Percentiles rank a stretch among this genome's conserved stretches.
phyloP scores from a whole-genome alignment of 1,140 invertebrate species.

The Melipona quadrifasciata region DNA sequence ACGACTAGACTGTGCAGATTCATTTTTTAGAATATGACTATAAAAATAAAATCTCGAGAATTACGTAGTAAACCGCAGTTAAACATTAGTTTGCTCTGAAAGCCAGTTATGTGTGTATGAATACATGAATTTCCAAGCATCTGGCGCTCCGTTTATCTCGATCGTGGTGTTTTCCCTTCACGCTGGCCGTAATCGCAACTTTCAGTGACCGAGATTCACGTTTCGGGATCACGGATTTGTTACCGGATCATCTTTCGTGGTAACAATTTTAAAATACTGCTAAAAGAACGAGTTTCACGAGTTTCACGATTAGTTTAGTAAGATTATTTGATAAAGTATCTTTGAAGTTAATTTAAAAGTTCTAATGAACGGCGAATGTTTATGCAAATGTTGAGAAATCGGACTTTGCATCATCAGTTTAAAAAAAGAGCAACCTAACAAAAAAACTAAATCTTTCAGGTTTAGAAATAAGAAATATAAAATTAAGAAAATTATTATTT shows the following conservation, averaged over 20 bases:
- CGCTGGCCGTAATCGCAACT: not conserved
- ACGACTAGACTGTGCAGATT: no score
- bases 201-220: not conserved
- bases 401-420: no score
- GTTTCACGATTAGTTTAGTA: no score
- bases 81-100: not conserved
- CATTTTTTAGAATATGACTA: no score
- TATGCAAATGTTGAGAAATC: not conserved
- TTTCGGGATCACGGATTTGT: not conserved
- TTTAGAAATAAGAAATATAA: no score
- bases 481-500: no score
- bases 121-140: constrained; percentile 10
- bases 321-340: no score
- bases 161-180: constrained; percentile 1
- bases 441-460: no score
- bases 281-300: no score
- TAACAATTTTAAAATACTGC: no score
- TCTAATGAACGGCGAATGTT: not conserved
- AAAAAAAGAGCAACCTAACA: no score
- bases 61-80: not conserved
- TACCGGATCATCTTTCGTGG: not conserved
- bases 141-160: constrained; percentile 25
- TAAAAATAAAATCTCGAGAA: not conserved
- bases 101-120: constrained; percentile 1
- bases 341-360: not conserved